Evolutionary conservation across 2,113 vertebrate genomes (phyloP).

Genomic region (Guaruba guarouba): DNA sequence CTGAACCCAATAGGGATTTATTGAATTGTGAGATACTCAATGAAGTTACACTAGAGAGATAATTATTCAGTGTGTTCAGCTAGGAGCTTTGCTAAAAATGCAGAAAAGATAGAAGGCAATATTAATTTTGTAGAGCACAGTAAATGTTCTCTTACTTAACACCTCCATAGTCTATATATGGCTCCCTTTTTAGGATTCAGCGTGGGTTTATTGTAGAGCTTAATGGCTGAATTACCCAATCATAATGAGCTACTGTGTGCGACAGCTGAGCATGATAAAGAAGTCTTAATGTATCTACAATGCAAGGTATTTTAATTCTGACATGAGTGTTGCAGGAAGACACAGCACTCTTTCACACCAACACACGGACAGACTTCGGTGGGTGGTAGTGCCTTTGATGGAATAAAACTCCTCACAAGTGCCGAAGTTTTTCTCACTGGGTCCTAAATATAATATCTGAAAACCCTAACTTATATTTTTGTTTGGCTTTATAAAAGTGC

Average conservation of each 20-base stretch:
- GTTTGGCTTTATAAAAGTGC: neutral
- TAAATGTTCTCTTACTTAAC: conserved; percentile 43
- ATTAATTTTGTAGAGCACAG: conserved; percentile 34
- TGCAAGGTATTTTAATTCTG: conserved; percentile 10
- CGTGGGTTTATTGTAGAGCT: conserved; percentile 37
- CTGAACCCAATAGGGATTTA: neutral
- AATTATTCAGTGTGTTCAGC: neutral
- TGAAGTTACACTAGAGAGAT: neutral
- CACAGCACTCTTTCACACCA: neutral
- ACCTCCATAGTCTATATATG: conserved; percentile 45
- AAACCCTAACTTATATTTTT: neutral
- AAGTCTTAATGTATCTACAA: conserved; percentile 50
- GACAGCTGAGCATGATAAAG: conserved; percentile 50
- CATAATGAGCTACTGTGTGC: conserved; percentile 24
- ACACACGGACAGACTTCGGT: conserved; percentile 28
- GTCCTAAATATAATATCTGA: neutral
- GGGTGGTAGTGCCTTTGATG: neutral
- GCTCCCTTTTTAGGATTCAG: conserved; percentile 48
- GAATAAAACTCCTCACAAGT: conserved; percentile 7
- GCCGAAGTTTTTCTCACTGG: neutral
- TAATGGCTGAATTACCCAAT: conserved; percentile 54
- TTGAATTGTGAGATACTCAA: neutral
- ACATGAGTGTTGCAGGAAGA: neutral
- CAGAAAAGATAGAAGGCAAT: conserved; percentile 23
- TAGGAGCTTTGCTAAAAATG: conserved; percentile 17